Conservation (phyloP, 1,140 invertebrate species). For the Ephestia elutella region DNA sequence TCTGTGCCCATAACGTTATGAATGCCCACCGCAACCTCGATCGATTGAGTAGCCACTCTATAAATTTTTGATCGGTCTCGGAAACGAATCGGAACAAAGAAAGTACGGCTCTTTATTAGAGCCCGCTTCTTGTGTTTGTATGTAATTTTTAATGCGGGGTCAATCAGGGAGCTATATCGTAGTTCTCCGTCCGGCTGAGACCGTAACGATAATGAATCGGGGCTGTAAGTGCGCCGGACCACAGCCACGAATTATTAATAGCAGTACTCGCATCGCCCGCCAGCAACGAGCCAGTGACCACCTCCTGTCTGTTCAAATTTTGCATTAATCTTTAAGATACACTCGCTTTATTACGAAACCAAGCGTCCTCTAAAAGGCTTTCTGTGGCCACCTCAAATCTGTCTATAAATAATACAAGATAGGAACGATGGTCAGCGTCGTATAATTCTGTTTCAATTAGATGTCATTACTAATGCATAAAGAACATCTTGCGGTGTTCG, state of each 20-base stretch:
- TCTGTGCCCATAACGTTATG: slow-evolving; percentile 39
- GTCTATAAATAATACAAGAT: slow-evolving; percentile 34
- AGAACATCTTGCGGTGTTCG: slow-evolving; percentile 49
- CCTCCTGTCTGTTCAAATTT: slow-evolving; percentile 30
- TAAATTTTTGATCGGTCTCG: slow-evolving; percentile 58
- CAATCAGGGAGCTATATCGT: slow-evolving; percentile 70
- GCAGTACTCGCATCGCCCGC: slow-evolving; percentile 40
- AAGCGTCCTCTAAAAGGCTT: slow-evolving; percentile 14
- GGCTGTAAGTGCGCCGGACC: slow-evolving; percentile 58
- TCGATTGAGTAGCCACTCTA: slow-evolving; percentile 41
- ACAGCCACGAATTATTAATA: slow-evolving; percentile 66
- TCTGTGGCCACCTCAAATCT: slow-evolving; percentile 14
- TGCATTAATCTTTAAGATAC: slow-evolving; percentile 17
- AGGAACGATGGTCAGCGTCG: slow-evolving; percentile 39
- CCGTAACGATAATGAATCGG: slow-evolving; percentile 71
- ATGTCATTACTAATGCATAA: slow-evolving; percentile 64
- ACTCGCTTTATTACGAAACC: neutral
- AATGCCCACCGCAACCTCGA: slow-evolving; percentile 39
- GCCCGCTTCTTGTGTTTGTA: slow-evolving; percentile 60
- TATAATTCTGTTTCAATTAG: slow-evolving; percentile 63
- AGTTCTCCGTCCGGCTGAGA: slow-evolving; percentile 60
- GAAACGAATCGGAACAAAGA: slow-evolving; percentile 60
- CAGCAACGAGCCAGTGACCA: slow-evolving; percentile 1
- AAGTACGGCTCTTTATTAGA: slow-evolving; percentile 54
- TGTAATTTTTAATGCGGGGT: slow-evolving; percentile 75